Conservation (phyloP, 2,113 vertebrate genomes). For the Nyctibius bracteatus region DNA sequence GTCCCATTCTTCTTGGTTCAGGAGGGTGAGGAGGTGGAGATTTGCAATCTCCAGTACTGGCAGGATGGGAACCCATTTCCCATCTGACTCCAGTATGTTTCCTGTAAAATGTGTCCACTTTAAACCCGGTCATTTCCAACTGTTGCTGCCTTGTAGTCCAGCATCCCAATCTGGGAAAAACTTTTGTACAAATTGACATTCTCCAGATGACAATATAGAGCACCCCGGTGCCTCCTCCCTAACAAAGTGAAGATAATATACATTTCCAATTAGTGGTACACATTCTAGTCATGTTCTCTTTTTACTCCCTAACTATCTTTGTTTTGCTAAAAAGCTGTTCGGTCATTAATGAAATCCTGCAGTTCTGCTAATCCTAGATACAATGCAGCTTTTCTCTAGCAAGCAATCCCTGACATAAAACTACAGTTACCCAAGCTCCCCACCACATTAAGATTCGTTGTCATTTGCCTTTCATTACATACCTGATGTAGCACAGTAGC, state of each 20-base stretch:
- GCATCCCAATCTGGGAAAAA: slow-evolving; percentile 6
- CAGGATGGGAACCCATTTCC: not conserved
- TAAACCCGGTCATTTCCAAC: not conserved
- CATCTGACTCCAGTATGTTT: not conserved
- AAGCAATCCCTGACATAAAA: slow-evolving; percentile 68
- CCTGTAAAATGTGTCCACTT: not conserved
- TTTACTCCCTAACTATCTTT: slow-evolving; percentile 78
- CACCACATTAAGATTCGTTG: slow-evolving; percentile 59
- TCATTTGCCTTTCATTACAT: slow-evolving; percentile 75
- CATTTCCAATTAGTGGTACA: slow-evolving; percentile 77
- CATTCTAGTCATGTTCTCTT: slow-evolving; percentile 79
- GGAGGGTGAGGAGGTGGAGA: not conserved
- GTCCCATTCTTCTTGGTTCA: not conserved
- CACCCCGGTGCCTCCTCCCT: not conserved
- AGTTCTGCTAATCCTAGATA: slow-evolving; percentile 77
- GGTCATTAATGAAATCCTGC: slow-evolving; percentile 79
- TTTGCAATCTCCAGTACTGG: rapidly evolving
- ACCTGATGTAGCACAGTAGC: slow-evolving; percentile 76
- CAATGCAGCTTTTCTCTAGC: slow-evolving; percentile 78
- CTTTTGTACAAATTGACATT: not conserved
- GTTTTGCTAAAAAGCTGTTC: slow-evolving; percentile 75
- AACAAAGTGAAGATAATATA: slow-evolving; percentile 73
- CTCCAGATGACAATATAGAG: slow-evolving; percentile 37
- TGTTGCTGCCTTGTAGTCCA: not conserved
- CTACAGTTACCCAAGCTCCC: slow-evolving; percentile 74